Evolutionary conservation across 2,797 vertebrate species (phyloP), one percentile per base, ranked within the genome.

Genomic region (Sebastiscus albofasciatus): DNA sequence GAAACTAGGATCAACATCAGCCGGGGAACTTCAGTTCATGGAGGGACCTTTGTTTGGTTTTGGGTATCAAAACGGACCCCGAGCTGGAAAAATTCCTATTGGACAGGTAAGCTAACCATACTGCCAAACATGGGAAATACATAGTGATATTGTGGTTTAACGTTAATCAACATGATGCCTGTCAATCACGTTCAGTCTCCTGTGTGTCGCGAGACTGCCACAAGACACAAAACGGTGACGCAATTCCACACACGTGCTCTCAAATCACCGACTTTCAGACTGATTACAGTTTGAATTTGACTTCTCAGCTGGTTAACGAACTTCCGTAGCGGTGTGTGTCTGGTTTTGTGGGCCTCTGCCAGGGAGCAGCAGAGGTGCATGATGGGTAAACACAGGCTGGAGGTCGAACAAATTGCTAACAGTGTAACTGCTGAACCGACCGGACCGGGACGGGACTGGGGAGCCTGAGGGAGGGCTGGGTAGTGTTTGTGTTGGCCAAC

Each of bases 361-460:
- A 11, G 55, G n/a, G 46, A 74, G 71, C 55, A 52, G 82, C 71
- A 62, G 65, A 74, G 71, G 62, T 69, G 80, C 77, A 80, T 77
- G 65, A 77, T 86, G 77, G 84, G 76, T 76, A 79, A 72, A 76
- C 64, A 60, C 36, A 54, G 10, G 65, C 74, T 54, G 60, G 36
- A 80, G 69, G 64, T 31, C 7, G 10, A 36, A 74, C 59, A 69
- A 39, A 80, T 11, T 33, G 72, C 62, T 11, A 24, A 68, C 27
- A 31, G 26, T 5, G 29, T 22, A 33, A 33, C 31, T 24, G 76
- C 67, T 71, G 61, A 54, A 26, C 18, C 22, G 26, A 58, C 33
- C 6, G 46, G 46, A n/a, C 8, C 3, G 20, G 62, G 58, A 42
- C 64, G 2, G 61, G 56, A 67, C 33, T 1, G 49, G 67, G 59